Conservation (phyloP, 2,113 vertebrate species). For the Orientallactaga bullata region DNA sequence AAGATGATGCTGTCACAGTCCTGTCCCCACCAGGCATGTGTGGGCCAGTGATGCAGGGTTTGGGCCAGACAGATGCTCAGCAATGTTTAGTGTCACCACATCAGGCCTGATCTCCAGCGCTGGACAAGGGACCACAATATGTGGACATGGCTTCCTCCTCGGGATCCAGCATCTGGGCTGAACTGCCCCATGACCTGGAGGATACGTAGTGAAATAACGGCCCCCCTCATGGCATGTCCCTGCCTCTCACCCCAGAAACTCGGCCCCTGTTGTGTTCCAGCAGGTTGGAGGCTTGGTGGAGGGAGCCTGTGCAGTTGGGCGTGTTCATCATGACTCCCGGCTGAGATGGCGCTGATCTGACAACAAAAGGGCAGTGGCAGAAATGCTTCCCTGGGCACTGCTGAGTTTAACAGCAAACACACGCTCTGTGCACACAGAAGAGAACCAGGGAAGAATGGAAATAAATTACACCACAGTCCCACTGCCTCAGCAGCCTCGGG, state of each 20-base stretch:
- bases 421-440: neutral
- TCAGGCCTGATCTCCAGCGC: no score
- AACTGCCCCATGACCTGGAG: no score
- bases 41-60: neutral
- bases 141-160: neutral
- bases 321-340: neutral
- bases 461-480: no score
- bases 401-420: accelerated
- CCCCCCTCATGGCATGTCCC: accelerated
- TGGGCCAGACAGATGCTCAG: no score
- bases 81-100: no score
- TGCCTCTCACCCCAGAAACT: accelerated
- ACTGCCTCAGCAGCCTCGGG: accelerated
- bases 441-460: neutral
- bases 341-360: accelerated
- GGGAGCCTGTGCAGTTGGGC: accelerated
- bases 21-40: accelerated
- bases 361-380: accelerated
- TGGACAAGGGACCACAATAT: neutral
- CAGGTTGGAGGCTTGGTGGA: accelerated
- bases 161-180: neutral
- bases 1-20: accelerated
- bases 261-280: no score
- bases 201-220: accelerated
- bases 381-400: accelerated